Conservation (phyloP, 2,888 invertebrate species). For the Dicranocentrus wangi region DNA sequence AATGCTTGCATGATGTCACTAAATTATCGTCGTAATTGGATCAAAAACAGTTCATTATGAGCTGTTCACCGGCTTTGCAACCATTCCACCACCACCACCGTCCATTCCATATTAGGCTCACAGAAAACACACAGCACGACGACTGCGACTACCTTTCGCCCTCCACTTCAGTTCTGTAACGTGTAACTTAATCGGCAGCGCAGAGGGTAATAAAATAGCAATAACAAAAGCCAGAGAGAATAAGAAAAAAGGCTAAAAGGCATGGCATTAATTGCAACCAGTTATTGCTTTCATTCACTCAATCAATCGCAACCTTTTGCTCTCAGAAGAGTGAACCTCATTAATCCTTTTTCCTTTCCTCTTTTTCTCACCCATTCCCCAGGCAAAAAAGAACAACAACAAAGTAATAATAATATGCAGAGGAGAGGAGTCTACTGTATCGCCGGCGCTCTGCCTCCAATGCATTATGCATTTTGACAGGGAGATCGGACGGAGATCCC, state of each 20-base stretch:
- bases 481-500: no score
- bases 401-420: no score
- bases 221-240: no score
- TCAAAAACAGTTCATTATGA: conserved; percentile 54
- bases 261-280: conserved; percentile 60
- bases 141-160: background rate
- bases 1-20: conserved; percentile 37
- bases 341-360: conserved; percentile 58
- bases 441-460: no score
- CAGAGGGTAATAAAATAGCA: conserved; percentile 51
- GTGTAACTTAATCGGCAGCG: conserved; percentile 53
- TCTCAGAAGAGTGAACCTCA: conserved; percentile 42
- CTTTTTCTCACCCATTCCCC: conserved; percentile 55
- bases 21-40: conserved; percentile 59
- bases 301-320: conserved; percentile 51
- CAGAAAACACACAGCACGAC: background rate
- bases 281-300: conserved; percentile 63
- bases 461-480: no score
- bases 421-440: no score
- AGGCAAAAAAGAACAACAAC: conserved; percentile 32
- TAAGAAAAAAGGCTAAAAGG: conserved; percentile 59
- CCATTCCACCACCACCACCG: conserved; percentile 14
- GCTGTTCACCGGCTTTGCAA: conserved; percentile 33
- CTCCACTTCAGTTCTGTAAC: no score
- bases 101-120: conserved; percentile 21